phyloP scores from a whole-genome alignment of 2,888 invertebrate genomes.

The Acronicta aceris region DNA sequence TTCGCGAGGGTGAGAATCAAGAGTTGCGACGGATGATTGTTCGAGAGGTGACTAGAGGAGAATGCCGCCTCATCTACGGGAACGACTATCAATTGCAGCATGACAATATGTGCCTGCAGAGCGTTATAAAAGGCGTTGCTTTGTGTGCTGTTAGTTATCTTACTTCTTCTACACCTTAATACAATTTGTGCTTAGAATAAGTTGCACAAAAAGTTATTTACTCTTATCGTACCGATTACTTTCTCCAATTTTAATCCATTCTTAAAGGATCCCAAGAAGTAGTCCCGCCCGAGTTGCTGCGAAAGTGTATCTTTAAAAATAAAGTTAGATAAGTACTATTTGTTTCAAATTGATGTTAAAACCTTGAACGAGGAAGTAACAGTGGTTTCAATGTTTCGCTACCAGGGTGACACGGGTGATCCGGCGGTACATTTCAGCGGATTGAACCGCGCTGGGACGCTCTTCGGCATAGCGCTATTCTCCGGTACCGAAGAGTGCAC shows the following conservation, averaged over 20 bases:
- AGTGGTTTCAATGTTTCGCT: conserved; percentile 47
- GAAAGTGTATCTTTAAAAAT: too few relatives aligned
- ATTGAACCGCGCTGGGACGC: conserved; percentile 76
- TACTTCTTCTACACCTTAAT: not conserved
- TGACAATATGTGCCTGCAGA: conserved; percentile 81
- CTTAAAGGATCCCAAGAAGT: too few relatives aligned
- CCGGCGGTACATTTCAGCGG: conserved; percentile 85
- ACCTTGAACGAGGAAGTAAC: conserved; percentile 37
- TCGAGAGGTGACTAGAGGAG: conserved; percentile 67
- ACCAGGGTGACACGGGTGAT: conserved; percentile 84
- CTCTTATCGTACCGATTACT: too few relatives aligned
- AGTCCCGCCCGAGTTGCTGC: too few relatives aligned
- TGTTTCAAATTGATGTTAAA: conserved; percentile 1
- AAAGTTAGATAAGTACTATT: too few relatives aligned
- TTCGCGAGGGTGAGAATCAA: conserved; percentile 82
- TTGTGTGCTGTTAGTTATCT: conserved; percentile 79
- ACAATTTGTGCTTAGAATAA: too few relatives aligned
- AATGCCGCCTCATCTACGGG: conserved; percentile 78
- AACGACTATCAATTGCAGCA: conserved; percentile 82
- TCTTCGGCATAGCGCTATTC: conserved; percentile 82
- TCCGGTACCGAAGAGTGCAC: conserved; percentile 86
- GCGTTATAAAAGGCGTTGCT: conserved; percentile 78
- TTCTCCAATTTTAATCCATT: too few relatives aligned
- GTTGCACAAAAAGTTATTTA: too few relatives aligned
- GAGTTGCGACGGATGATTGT: conserved; percentile 84